These are phyloP conservation scores for Noctua comes DNA, from an alignment of 2,888 invertebrate species.

Conservation along the genomic window DNA sequence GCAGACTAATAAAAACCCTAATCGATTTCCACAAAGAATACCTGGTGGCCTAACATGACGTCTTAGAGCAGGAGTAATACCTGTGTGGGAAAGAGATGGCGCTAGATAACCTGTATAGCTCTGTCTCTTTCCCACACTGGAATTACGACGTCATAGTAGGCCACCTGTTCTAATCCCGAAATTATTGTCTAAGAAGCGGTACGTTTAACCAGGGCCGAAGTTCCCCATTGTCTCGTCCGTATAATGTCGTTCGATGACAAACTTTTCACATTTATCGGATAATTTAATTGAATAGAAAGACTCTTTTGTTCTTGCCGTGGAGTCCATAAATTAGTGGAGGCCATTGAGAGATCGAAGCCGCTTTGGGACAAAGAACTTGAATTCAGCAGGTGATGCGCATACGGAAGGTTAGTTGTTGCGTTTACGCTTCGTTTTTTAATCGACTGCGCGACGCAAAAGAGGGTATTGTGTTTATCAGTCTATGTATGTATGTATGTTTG, in stretches of 20 bases:
- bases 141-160: too few relatives aligned
- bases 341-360: slow-evolving; percentile 55
- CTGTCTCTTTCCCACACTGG: too few relatives aligned
- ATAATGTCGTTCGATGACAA: slow-evolving; percentile 51
- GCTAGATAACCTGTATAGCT: too few relatives aligned
- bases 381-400: slow-evolving; percentile 15
- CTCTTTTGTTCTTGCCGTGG: slow-evolving; percentile 63
- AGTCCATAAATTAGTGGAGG: slow-evolving; percentile 59
- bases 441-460: too few relatives aligned
- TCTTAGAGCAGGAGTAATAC: too few relatives aligned
- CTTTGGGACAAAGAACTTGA: slow-evolving; percentile 56
- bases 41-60: too few relatives aligned
- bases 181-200: slow-evolving; percentile 14
- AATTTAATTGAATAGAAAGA: slow-evolving; percentile 68
- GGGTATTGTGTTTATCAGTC: too few relatives aligned
- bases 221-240: slow-evolving; percentile 23
- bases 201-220: slow-evolving; percentile 9
- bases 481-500: too few relatives aligned
- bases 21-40: too few relatives aligned
- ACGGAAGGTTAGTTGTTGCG: neutral
- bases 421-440: neutral
- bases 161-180: slow-evolving; percentile 6
- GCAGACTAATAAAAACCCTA: too few relatives aligned
- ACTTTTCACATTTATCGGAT: slow-evolving; percentile 68
- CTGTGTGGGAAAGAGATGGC: too few relatives aligned